Conservation (phyloP, 2,888 invertebrate genomes). For the Cremastinae sp. region DNA sequence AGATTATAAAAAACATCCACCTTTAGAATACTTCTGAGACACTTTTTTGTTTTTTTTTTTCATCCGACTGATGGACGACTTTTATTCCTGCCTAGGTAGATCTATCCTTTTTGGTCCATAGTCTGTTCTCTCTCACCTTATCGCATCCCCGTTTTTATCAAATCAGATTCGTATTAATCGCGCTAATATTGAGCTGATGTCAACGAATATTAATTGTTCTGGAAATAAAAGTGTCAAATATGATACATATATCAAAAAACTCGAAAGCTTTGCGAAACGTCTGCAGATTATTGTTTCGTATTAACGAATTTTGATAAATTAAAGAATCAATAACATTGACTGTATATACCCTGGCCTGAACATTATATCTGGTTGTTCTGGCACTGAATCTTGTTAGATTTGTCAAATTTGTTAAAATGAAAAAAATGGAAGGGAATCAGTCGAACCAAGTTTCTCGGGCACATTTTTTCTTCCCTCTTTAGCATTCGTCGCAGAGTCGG, state of each 20-base stretch:
- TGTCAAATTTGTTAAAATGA: too few species aligned
- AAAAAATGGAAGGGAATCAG: conserved; percentile 1
- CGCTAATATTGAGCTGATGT: too few species aligned
- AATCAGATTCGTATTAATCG: too few species aligned
- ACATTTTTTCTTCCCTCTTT: conserved; percentile 48
- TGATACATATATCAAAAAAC: conserved; percentile 8
- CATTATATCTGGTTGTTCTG: too few species aligned
- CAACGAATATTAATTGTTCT: too few species aligned
- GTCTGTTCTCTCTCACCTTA: conserved; percentile 17
- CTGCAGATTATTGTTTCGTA: conserved; percentile 67
- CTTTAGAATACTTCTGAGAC: background rate
- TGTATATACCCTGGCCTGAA: background rate
- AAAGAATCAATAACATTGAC: conserved; percentile 3
- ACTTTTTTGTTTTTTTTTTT: background rate
- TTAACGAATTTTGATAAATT: conserved; percentile 45
- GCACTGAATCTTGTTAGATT: background rate
- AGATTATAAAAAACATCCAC: conserved; percentile 23
- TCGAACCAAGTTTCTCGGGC: background rate
- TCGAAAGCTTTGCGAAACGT: conserved; percentile 61
- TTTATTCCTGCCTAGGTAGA: conserved; percentile 4
- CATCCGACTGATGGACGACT: conserved; percentile 2
- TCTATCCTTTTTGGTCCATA: conserved; percentile 31
- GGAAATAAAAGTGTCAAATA: too few species aligned
- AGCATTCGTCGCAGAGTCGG: conserved; percentile 53
- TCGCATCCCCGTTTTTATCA: conserved; percentile 31